Evolutionary conservation across 2,797 vertebrate genomes (phyloP).

Genomic region (Aphelocoma californica): DNA sequence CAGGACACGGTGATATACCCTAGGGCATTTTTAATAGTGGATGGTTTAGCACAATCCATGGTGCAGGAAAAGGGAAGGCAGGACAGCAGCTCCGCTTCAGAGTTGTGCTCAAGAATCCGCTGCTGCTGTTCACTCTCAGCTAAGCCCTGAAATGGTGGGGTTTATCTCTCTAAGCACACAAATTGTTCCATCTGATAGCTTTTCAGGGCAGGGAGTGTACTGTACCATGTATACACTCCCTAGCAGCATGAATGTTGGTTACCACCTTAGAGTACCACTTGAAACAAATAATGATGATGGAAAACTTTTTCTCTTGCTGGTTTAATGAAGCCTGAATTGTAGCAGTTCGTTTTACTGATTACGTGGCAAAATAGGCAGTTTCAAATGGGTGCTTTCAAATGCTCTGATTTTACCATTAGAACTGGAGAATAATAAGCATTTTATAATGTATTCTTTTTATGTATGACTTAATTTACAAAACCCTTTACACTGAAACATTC

Average conservation of each 20-base stretch:
- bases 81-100: rapidly evolving
- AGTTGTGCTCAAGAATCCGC: background rate
- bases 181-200: background rate
- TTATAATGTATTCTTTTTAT: background rate
- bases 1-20: too few relatives aligned
- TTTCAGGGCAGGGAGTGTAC: background rate
- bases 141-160: background rate
- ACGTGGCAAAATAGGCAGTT: background rate
- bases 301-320: background rate
- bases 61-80: too few relatives aligned
- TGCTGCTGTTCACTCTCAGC: background rate
- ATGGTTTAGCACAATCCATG: too few relatives aligned
- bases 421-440: background rate
- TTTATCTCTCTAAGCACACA: background rate
- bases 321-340: constrained; percentile 4
- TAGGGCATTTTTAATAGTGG: too few relatives aligned
- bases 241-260: background rate
- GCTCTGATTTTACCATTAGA: background rate
- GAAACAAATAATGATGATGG: background rate
- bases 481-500: background rate
- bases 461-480: background rate
- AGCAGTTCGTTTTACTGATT: background rate
- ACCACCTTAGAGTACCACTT: background rate
- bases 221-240: background rate
- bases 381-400: constrained; percentile 1